These are phyloP conservation scores for Diceros bicornis DNA, from an alignment of 2,797 vertebrate species.

Conservation along the genomic window DNA sequence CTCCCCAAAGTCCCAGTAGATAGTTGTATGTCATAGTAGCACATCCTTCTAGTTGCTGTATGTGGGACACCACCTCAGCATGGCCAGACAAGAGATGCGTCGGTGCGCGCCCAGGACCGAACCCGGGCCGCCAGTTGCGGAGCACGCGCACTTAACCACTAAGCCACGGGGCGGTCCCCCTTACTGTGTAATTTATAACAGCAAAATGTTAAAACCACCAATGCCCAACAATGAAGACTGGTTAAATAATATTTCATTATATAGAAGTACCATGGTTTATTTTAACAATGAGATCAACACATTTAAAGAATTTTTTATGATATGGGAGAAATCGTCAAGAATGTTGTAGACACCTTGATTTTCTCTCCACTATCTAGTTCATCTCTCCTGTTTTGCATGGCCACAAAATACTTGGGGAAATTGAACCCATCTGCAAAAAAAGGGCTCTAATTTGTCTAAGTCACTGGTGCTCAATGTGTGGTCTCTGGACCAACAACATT, in stretches of 20 bases:
- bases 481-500: not conserved
- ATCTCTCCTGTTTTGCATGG: not conserved
- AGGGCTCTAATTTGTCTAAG: not conserved
- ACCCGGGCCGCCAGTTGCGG: too few species aligned
- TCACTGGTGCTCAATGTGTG: not conserved
- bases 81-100: too few species aligned
- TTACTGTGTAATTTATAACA: constrained; percentile 4
- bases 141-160: too few species aligned
- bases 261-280: not conserved
- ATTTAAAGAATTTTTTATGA: not conserved
- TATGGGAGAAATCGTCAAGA: not conserved
- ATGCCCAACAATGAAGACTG: not conserved
- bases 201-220: constrained; percentile 49
- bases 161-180: too few species aligned
- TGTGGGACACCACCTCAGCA: too few species aligned
- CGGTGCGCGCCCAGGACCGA: too few species aligned
- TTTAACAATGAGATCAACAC: not conserved
- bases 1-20: too few species aligned
- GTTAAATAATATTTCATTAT: not conserved
- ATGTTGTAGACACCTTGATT: not conserved
- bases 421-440: not conserved
- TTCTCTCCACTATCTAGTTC: not conserved
- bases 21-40: too few species aligned
- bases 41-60: too few species aligned
- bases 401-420: not conserved